Conservation (phyloP, 2,113 vertebrate genomes). For the Paraplagusia blochii region DNA sequence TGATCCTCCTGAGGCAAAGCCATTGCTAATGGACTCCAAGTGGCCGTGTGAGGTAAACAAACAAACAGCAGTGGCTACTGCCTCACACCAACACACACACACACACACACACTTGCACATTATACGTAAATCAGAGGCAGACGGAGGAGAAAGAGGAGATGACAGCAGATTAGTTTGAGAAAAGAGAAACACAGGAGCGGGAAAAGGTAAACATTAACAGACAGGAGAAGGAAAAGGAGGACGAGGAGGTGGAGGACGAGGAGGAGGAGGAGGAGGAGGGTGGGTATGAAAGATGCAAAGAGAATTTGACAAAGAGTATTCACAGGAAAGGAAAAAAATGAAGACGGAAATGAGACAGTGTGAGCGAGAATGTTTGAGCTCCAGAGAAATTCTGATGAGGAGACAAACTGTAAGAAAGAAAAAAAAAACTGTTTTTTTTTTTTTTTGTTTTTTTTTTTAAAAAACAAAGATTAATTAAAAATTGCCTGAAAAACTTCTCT, state of each 20-base stretch:
- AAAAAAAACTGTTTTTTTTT: not conserved
- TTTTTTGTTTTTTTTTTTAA: too few relatives aligned
- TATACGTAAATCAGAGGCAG: conserved; percentile 2
- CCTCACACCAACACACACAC: conserved; percentile 29
- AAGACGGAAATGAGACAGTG: conserved; percentile 27
- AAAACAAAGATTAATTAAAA: too few relatives aligned
- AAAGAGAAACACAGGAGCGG: conserved; percentile 6
- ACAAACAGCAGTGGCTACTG: conserved; percentile 53
- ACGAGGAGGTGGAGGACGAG: conserved; percentile 23
- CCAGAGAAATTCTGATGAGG: not conserved
- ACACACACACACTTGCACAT: conserved; percentile 25
- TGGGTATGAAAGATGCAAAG: conserved; percentile 38
- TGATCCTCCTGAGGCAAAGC: conserved; percentile 56
- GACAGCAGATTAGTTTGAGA: conserved; percentile 6
- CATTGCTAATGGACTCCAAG: conserved; percentile 66
- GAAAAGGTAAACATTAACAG: conserved; percentile 18
- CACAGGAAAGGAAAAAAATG: conserved; percentile 17
- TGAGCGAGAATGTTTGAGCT: conserved; percentile 27
- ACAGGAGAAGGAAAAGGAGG: conserved; percentile 16
- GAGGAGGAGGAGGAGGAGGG: conserved; percentile 21
- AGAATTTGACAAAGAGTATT: conserved; percentile 47
- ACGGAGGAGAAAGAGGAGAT: not conserved
- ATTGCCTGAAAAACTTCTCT: too few relatives aligned
- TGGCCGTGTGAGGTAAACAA: conserved; percentile 71
- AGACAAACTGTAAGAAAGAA: not conserved